These are phyloP conservation scores for Machaerirhynchus nigripectus DNA, from an alignment of 2,113 vertebrate genomes.

Conservation along the genomic window DNA sequence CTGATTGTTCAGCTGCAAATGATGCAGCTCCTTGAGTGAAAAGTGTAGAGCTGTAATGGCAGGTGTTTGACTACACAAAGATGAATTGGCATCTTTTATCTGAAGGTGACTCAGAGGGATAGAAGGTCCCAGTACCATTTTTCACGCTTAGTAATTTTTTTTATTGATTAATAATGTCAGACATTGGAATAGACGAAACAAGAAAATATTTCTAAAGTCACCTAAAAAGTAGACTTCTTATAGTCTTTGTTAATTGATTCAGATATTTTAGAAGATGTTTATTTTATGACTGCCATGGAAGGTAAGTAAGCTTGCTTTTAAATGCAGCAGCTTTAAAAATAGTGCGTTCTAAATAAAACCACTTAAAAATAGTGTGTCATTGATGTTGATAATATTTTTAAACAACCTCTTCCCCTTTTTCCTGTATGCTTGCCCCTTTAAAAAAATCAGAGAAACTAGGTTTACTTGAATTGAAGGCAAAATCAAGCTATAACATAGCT, in stretches of 20 bases:
- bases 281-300: not conserved
- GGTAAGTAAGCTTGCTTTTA: slow-evolving; percentile 12
- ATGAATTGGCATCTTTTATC: not conserved
- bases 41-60: not conserved
- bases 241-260: not conserved
- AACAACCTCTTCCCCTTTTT: not conserved
- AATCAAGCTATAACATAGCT: not conserved
- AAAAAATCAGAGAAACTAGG: not conserved
- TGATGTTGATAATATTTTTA: not conserved
- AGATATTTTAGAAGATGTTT: not conserved
- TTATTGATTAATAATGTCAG: not conserved
- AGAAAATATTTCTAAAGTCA: not conserved
- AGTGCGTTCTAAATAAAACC: not conserved
- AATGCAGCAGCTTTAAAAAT: slow-evolving; percentile 13
- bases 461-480: not conserved
- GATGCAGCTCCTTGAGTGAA: not conserved
- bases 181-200: not conserved
- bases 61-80: not conserved
- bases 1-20: not conserved
- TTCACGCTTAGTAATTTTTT: not conserved
- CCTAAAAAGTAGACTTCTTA: not conserved
- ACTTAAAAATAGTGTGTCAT: slow-evolving; percentile 5
- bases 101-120: not conserved
- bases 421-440: not conserved
- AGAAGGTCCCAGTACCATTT: not conserved